phyloP scores from a whole-genome alignment of 2,797 vertebrate genomes.

The Paedocypris micromegethes region DNA sequence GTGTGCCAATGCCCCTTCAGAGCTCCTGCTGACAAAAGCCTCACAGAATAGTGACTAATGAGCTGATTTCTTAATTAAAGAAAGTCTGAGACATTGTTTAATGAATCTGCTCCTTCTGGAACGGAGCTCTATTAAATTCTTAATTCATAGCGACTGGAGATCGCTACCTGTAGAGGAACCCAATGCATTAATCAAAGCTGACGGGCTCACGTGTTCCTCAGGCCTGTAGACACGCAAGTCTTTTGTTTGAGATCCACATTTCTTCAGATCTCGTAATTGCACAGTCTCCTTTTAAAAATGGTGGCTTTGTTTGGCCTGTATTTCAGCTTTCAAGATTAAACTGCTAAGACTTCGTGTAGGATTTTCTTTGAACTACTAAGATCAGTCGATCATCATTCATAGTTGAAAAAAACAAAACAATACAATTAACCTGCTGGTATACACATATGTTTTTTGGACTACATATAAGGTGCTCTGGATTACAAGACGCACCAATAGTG shows the following conservation, averaged over 20 bases:
- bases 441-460: too few relatives aligned
- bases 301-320: constrained; percentile 1
- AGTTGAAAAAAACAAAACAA: too few relatives aligned
- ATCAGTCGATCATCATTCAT: too few relatives aligned
- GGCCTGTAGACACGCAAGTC: constrained; percentile 16
- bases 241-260: constrained; percentile 33
- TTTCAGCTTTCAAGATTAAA: not conserved
- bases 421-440: too few relatives aligned
- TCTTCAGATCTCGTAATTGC: constrained; percentile 27
- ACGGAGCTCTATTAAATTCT: constrained; percentile 43
- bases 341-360: not conserved
- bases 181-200: constrained; percentile 44
- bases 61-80: constrained; percentile 63
- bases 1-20: constrained; percentile 50
- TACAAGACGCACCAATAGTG: too few relatives aligned
- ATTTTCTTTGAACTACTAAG: too few relatives aligned
- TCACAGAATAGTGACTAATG: constrained; percentile 63
- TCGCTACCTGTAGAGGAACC: constrained; percentile 41
- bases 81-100: constrained; percentile 50
- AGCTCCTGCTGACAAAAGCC: constrained; percentile 41
- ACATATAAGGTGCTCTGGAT: too few relatives aligned
- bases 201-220: constrained; percentile 22
- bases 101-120: constrained; percentile 43
- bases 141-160: constrained; percentile 44
- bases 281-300: not conserved